Base-by-base conservation (phyloP, 2,888 invertebrate genomes). In the Caenorhabditis sp. region DNA sequence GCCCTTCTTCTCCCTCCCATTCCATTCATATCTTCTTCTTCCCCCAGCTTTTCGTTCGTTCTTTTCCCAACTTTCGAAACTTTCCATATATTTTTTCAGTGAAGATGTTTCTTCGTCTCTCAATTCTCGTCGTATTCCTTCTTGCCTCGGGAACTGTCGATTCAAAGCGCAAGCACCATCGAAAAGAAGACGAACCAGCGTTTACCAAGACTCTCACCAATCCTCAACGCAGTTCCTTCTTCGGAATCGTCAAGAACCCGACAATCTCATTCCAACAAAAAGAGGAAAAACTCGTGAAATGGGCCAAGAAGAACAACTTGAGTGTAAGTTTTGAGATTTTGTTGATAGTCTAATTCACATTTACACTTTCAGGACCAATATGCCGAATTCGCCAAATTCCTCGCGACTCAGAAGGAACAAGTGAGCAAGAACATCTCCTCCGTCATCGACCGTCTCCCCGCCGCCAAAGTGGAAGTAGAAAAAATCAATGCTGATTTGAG, bases 311-410 rank as follows among this genome's bases (percentile, higher is more conserved):
- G 2, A 77, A 82, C 59, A 82, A 77, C 26, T 24, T 82, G 63
- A 28, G 70, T 28, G 76, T 80, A 10, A 56, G 79, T 69, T 54
- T 51, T 16, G 16, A 28, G 6, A 2, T 70, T 31, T 31, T 24
- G 14, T 54, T 31, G n/a, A 22, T 31, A 38, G 0, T 1, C 24
- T 24, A 4, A 22, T 28, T n/a, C n/a, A n/a, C n/a, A n/a, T n/a
- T n/a, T n/a, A n/a, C n/a, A 22, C 22, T 68, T 85, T 64, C 63
- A 85, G 85, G 80, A 80, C 10, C 75, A 82, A 73, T 82, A 79
- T 47, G 61, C 74, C 16, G 80, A 82, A 58, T 82, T 80, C 58
- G 28, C 41, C 3, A 69, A 63, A 38, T 72, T 76, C 31, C 10
- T 73, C 31, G 63, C 72, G 3, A 7, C 41, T 22, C 66, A 68